Conservation (phyloP, 1,140 invertebrate species). For the Hydropsyche tenuis region DNA sequence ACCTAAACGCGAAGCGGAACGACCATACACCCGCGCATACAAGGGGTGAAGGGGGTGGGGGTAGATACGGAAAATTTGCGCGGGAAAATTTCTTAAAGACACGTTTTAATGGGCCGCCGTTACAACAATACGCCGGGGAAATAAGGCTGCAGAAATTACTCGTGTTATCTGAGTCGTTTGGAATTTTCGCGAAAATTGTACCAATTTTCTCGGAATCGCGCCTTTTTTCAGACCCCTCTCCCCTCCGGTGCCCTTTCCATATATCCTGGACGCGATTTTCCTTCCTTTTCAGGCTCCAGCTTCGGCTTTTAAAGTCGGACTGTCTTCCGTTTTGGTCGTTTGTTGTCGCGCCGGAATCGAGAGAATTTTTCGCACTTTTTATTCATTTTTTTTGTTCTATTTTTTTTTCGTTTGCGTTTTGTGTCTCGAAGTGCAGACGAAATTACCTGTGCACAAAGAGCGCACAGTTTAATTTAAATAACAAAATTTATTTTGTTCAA, state of each 20-base stretch:
- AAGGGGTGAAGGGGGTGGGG: too few relatives aligned
- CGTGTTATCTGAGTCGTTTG: constrained; percentile 35
- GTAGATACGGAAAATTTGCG: constrained; percentile 9
- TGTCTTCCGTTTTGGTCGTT: constrained; percentile 5
- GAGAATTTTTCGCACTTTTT: constrained; percentile 9
- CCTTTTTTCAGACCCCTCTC: not conserved
- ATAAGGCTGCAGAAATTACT: constrained; percentile 43
- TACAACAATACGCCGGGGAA: constrained; percentile 42
- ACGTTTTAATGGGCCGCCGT: constrained; percentile 40
- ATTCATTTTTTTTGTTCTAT: not conserved
- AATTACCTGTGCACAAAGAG: constrained; percentile 7
- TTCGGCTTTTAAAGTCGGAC: too few relatives aligned
- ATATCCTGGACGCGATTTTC: too few relatives aligned
- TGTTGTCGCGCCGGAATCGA: not conserved
- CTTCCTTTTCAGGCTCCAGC: too few relatives aligned
- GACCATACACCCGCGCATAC: not conserved
- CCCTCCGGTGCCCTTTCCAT: too few relatives aligned
- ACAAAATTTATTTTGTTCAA: too few relatives aligned
- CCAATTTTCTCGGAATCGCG: constrained; percentile 27
- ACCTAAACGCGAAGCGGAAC: not conserved
- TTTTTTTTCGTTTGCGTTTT: constrained; percentile 21
- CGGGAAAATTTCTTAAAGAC: constrained; percentile 40
- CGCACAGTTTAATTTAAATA: not conserved
- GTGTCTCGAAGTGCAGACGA: not conserved
- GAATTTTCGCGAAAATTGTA: constrained; percentile 35